Conservation (phyloP, 2,113 vertebrate species). For the Pleuronectes platessa region DNA sequence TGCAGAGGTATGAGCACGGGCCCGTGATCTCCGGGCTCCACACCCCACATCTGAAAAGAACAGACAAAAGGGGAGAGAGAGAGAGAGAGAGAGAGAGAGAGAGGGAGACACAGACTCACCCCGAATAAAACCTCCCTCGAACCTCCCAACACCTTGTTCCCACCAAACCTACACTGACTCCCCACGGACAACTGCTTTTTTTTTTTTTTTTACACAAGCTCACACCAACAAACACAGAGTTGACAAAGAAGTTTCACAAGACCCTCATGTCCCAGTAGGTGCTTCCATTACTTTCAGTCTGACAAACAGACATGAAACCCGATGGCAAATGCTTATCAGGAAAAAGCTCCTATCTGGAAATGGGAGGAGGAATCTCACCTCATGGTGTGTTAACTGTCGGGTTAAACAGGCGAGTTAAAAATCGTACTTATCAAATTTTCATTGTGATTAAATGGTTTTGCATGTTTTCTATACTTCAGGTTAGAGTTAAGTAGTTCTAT, state of each 20-base stretch:
- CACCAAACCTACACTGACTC: conserved; percentile 39
- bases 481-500: too few relatives aligned
- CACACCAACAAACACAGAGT: neutral
- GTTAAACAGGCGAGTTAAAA: too few relatives aligned
- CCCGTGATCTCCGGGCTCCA: conserved; percentile 4
- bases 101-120: neutral
- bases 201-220: conserved; percentile 5
- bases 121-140: conserved; percentile 13
- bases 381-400: too few relatives aligned
- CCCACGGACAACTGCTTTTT: conserved; percentile 5
- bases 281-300: neutral
- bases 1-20: conserved; percentile 41
- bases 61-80: conserved; percentile 33
- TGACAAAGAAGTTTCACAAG: neutral
- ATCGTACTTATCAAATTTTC: too few relatives aligned
- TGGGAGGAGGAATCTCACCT: too few relatives aligned
- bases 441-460: too few relatives aligned
- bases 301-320: neutral
- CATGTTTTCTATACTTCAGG: too few relatives aligned
- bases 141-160: conserved; percentile 36
- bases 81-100: neutral
- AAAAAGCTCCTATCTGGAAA: too few relatives aligned
- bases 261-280: neutral
- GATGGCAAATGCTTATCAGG: neutral
- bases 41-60: conserved; percentile 53